Conservation (phyloP, 2,113 vertebrate species). For the Lepus europaeus region DNA sequence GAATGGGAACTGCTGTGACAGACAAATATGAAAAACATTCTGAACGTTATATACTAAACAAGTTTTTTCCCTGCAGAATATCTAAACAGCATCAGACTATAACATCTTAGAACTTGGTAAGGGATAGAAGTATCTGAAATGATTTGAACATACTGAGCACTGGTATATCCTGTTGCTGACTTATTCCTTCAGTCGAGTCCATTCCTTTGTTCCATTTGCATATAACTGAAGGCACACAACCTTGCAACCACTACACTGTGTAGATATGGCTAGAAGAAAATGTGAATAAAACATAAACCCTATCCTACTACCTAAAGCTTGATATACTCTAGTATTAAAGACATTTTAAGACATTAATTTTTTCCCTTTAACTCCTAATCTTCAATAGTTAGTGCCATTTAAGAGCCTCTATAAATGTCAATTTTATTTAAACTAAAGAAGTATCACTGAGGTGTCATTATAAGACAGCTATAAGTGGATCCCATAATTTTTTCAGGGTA, state of each 20-base stretch:
- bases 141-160: background rate
- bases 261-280: background rate
- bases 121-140: background rate
- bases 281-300: background rate
- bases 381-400: background rate
- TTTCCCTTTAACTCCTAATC: background rate
- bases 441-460: background rate
- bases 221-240: background rate
- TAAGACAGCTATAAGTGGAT: background rate
- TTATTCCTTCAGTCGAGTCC: background rate
- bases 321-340: background rate
- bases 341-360: background rate
- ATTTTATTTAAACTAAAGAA: slow-evolving; percentile 21
- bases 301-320: background rate
- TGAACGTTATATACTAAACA: background rate
- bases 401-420: background rate
- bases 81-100: background rate
- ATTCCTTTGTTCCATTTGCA: background rate
- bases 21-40: background rate
- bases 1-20: background rate
- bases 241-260: background rate
- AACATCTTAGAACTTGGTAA: background rate
- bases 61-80: background rate
- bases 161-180: background rate
- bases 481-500: background rate